Evolutionary conservation across 1,140 invertebrate genomes (phyloP), one percentile per base, ranked within the genome.

Genomic region (Oreohelix idahoensis): DNA sequence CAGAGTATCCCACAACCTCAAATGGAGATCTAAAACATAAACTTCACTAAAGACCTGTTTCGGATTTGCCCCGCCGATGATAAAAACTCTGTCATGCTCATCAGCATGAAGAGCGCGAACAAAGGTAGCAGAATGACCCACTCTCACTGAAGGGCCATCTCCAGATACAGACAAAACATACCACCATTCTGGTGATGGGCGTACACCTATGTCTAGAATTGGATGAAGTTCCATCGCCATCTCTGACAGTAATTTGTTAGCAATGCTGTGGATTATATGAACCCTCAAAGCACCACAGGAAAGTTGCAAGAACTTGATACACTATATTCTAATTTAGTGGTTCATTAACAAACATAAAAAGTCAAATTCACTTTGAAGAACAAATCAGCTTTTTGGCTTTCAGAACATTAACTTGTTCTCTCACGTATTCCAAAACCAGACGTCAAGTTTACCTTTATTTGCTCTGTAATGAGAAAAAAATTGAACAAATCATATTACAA

Each of bases 61-160:
- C 15, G 92, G 93, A 84, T 91, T 92, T 20, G 92, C 92, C 13
- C 92, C 93, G 38, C 92, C 92, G 42, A 93, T 91, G 32, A 92
- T 83, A 85, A 90, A 91, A 8, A 93, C 84, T 74, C 89, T 91
- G 26, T 92, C 90, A 84, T 85, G 86, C 83, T 90, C 86, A n/a
- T 79, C 84, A 17, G 87, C 84, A 26, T 87, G 76, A 77, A 80
- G 51, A 13, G 83, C 86, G 32, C 85, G 86, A 11, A 92, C 81
- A 81, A 88, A 90, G 11, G 87, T 87, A 80, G 88, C 89, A 11
- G 91, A 89, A 83, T 93, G 92, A 17, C 93, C 93, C 15, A 93
- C 92, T 78, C 93, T 84, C 83, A 92, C 89, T 32, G 89, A 88
- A 13, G 92, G 92, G 76, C 83, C 86, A 53, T 92, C 91, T 38